These are phyloP conservation scores for Epinephelus fuscoguttatus DNA, from an alignment of 2,113 vertebrate genomes.

Conservation along the genomic window DNA sequence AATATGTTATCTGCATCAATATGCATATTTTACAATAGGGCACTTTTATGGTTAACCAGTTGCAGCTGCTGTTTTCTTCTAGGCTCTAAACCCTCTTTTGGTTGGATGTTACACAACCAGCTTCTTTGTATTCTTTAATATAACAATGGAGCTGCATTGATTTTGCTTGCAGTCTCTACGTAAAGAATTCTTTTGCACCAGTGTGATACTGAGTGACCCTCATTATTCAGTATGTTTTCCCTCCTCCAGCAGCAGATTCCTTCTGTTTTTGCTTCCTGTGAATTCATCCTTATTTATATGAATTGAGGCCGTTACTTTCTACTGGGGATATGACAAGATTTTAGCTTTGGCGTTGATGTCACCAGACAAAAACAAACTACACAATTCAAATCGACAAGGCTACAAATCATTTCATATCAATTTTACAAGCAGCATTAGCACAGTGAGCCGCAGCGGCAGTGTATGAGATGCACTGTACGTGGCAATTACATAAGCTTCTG, in stretches of 20 bases:
- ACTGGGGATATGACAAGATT: background rate
- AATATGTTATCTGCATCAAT: background rate
- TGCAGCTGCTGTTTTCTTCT: background rate
- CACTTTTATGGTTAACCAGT: background rate
- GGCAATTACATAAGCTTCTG: conserved; percentile 55
- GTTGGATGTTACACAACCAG: background rate
- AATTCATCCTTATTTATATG: background rate
- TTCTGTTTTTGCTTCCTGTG: background rate
- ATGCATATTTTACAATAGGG: background rate
- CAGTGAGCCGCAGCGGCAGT: conserved; percentile 9
- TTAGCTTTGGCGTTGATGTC: background rate
- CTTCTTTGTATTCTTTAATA: background rate
- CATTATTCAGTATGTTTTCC: background rate
- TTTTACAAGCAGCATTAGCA: conserved; percentile 13
- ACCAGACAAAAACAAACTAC: background rate
- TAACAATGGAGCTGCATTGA: background rate
- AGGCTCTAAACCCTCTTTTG: background rate
- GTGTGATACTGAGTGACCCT: background rate
- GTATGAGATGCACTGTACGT: conserved; percentile 17
- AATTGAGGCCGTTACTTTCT: background rate
- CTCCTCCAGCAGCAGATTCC: background rate
- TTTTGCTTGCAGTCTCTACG: background rate
- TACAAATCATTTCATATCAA: background rate
- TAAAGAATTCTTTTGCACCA: background rate
- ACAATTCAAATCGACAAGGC: background rate